A percentile compares a stretch with the other conserved stretches of the same genome.
phyloP scores from a whole-genome alignment of 2,113 vertebrate genomes.

The Erpornis zantholeuca region DNA sequence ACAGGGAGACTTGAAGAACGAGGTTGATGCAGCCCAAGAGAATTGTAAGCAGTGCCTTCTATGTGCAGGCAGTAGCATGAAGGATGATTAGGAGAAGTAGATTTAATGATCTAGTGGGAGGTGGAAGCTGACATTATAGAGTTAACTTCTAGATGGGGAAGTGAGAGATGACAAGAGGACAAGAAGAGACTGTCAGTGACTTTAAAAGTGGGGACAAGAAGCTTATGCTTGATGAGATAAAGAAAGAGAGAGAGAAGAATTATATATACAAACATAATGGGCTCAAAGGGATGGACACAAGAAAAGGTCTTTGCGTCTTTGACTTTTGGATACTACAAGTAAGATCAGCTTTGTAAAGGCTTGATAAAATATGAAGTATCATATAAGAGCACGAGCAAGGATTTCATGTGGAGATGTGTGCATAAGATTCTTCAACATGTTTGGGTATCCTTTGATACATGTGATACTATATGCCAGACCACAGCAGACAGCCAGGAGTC shows the following conservation, averaged over 20 bases:
- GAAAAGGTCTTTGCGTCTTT: background rate
- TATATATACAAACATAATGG: background rate
- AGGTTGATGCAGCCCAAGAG: background rate
- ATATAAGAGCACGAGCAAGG: background rate
- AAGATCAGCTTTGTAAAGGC: background rate
- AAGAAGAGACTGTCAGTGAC: background rate
- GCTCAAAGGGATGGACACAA: background rate
- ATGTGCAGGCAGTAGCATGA: background rate
- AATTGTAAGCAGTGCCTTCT: background rate
- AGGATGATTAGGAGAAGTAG: background rate
- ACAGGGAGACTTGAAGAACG: background rate
- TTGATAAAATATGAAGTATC: background rate
- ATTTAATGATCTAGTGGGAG: background rate
- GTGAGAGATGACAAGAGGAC: background rate
- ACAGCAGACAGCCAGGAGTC: background rate
- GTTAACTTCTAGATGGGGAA: background rate
- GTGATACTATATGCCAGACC: background rate
- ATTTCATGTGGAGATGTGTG: background rate
- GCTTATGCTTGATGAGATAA: background rate
- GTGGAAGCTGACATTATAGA: background rate
- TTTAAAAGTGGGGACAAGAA: background rate
- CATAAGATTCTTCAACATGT: background rate
- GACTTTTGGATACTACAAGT: background rate
- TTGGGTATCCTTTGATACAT: background rate
- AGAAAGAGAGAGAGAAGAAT: background rate